phyloP scores from a whole-genome alignment of 1,140 invertebrate species.

The Sogatella furcifera region DNA sequence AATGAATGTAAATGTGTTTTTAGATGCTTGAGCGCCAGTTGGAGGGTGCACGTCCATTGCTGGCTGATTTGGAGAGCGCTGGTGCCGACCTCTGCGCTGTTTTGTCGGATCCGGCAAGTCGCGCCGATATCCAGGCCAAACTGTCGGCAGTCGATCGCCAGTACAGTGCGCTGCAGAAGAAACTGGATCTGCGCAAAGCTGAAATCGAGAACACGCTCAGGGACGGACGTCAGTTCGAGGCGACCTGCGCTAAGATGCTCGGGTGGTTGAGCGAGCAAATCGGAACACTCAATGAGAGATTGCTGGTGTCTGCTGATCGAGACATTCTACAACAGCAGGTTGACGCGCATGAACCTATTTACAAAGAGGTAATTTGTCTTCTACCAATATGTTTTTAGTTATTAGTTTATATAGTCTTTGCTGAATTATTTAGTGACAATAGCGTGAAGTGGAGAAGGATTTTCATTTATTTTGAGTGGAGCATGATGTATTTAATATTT shows the following conservation, averaged over 20 bases:
- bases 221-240: slow-evolving; percentile 76
- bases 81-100: slow-evolving; percentile 78
- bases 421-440: too few species aligned
- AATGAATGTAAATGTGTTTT: too few species aligned
- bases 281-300: slow-evolving; percentile 57
- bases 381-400: too few species aligned
- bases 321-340: slow-evolving; percentile 76
- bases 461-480: too few species aligned
- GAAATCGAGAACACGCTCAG: slow-evolving; percentile 78
- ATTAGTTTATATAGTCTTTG: too few species aligned
- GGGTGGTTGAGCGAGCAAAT: slow-evolving; percentile 78
- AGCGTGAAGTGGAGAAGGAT: too few species aligned
- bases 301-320: slow-evolving; percentile 75
- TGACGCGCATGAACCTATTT: slow-evolving; percentile 57
- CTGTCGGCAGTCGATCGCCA: slow-evolving; percentile 69
- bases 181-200: slow-evolving; percentile 78
- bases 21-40: slow-evolving; percentile 74
- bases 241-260: slow-evolving; percentile 71
- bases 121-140: slow-evolving; percentile 83
- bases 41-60: slow-evolving; percentile 70
- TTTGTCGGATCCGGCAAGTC: slow-evolving; percentile 79
- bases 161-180: slow-evolving; percentile 76
- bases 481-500: too few species aligned
- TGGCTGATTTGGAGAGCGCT: slow-evolving; percentile 79
- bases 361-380: too few species aligned